Evolutionary conservation across 1,140 invertebrate species (phyloP).

Genomic region (Drosophila melanogaster): DNA sequence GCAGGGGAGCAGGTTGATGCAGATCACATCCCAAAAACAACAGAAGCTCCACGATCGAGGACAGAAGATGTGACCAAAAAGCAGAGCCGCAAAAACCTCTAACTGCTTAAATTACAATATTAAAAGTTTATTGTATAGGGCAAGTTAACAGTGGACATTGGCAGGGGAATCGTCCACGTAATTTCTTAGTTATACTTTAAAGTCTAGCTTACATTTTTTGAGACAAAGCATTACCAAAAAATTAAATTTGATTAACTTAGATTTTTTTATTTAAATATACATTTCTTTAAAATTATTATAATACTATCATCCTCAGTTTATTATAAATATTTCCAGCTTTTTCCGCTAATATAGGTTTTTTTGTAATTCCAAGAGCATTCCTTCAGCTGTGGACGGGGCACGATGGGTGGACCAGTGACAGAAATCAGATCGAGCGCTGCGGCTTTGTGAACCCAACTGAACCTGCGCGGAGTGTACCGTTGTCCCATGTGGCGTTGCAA

Average conservation of each 20-base stretch:
- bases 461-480: conserved; percentile 74
- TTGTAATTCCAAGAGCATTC: not conserved
- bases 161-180: not conserved
- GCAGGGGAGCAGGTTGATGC: conserved; percentile 62
- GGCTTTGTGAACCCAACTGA: conserved; percentile 68
- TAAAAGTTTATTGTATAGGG: conserved; percentile 51
- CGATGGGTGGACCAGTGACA: conserved; percentile 29
- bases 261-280: not conserved
- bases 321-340: not conserved
- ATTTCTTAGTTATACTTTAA: not conserved
- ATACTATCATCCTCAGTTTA: not conserved
- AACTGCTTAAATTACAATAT: conserved; percentile 63
- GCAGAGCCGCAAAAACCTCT: conserved; percentile 23
- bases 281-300: not conserved
- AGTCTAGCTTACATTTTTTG: too few relatives aligned
- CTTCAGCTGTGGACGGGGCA: conserved; percentile 1
- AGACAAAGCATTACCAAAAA: too few relatives aligned
- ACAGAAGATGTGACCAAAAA: conserved; percentile 8
- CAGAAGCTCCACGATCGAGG: conserved; percentile 24
- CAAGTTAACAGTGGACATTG: not conserved
- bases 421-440: conserved; percentile 74
- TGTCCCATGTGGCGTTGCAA: conserved; percentile 65
- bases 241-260: too few relatives aligned
- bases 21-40: not conserved
- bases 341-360: not conserved